Evolutionary conservation across 1,140 invertebrate genomes (phyloP), one percentile per base, ranked within the genome.

Genomic region (Pemphigus obesinymphae): DNA sequence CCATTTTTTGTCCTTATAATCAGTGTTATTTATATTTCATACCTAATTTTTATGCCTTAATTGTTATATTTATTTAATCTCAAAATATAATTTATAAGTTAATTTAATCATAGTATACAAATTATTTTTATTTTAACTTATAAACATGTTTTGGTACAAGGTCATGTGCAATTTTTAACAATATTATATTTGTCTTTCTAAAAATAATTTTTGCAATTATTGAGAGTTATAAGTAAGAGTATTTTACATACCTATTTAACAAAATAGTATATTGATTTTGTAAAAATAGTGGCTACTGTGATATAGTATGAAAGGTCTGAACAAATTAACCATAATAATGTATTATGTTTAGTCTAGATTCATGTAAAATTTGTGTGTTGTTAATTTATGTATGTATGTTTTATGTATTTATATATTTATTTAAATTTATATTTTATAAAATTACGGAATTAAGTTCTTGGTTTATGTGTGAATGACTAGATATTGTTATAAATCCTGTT

Each of bases 221-320:
- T 17, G 1, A 23, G 6, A 50, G 10, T 13, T 31, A 8, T n/a
- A 50, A 75, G 58, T 58, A 13, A 20, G 10, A 17, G n/a, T 78
- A 50, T 43, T 50, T 50, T 48, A 48, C 17, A 72, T 31, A 50
- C n/a, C n/a, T 31, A 45, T 73, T 73, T 73, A 10, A 53, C 45
- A 53, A 78, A 40, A 40, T 55, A 78, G 3, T 34, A 20, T 78
- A 26, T 34, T 1, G 15, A 15, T 55, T 26, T 58, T 78, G 20
- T 78, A 58, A 26, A 78, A 78, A 40, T 55, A 78, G 3, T 78
- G 73, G 73, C 15, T 58, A 43, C 73, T 78, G 73, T 78, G 73
- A 78, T 78, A 78, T 58, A 20, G 73, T 58, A 43, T 78, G 34
- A 40, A 55, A 78, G 50, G 73, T 78, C 50, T 78, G 73, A 78